Evolutionary conservation across 2,113 vertebrate species (phyloP), one percentile per base, ranked within the genome.

Genomic region (Rhinolophus ferrumequinum): DNA sequence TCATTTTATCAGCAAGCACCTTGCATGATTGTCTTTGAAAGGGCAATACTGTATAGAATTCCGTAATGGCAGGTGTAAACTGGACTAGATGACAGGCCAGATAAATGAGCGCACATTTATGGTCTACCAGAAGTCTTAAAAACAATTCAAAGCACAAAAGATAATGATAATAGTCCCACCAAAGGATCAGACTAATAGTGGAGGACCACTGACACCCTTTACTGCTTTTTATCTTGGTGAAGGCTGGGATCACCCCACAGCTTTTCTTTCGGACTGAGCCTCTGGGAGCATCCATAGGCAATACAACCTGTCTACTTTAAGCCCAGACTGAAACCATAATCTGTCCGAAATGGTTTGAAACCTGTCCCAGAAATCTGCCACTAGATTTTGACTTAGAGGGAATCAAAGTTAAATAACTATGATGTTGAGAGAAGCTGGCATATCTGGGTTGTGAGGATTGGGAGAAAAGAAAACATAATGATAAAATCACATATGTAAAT

Each of bases 401-500:
- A 88, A 41, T 91, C 52, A 81, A 38, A 67, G 33, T 93, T 83
- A 69, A 93, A 33, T 88, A 58, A 77, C 47, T 54, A 50, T 66
- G 58, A 35, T 69, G 62, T 0, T 72, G 24, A 47, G 60, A 93
- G 60, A 76, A 82, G 44, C 18, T 69, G 38, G 44, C 22, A 19
- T 90, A 56, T 95, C 88, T 89, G 10, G 13, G 8, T 70, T 93
- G 35, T 88, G 41, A 58, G 35, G 56, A 69, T 38, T 79, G 24
- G 3, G 22, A 75, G 64, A 26, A 87, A 77, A 92, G 60, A 75
- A 47, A 60, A 38, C 66, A 24, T 69, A 38, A 18, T 83, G 75
- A 87, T 87, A 87, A 88, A 83, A 72, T 93, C 72, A 35, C n/a
- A 81, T 81, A 26, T 81, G 44, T 88, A 64, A 96, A 66, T 88